Percentiles rank a stretch among this genome's conserved stretches.
Conservation (phyloP, 2,888 invertebrate species). For the Melikaiella ostensackeni region DNA sequence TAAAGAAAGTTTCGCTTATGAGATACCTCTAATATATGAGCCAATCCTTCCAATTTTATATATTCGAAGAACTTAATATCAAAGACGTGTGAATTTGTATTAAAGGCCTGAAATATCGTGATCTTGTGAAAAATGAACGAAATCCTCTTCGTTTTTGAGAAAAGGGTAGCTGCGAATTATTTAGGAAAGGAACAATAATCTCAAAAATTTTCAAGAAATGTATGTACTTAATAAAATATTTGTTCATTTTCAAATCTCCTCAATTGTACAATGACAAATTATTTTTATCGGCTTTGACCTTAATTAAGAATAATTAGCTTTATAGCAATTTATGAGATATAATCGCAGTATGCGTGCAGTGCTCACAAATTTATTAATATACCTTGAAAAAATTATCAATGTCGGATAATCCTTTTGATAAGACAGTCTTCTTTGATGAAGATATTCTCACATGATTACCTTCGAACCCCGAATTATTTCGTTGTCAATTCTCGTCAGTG, state of each 20-base stretch:
- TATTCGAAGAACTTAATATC: neutral
- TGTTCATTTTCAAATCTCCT: neutral
- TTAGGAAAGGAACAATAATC: too few species aligned
- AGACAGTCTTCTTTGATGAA: neutral
- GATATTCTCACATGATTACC: neutral
- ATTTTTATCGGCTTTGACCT: too few species aligned
- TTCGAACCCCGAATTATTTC: neutral
- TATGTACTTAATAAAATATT: neutral
- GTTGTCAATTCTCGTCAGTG: neutral
- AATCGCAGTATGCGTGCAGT: neutral
- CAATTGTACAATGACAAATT: neutral
- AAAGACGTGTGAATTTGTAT: neutral
- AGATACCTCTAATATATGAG: neutral
- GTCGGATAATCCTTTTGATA: neutral
- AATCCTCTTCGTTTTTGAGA: neutral
- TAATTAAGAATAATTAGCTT: neutral
- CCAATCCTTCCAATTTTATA: neutral
- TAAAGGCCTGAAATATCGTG: neutral
- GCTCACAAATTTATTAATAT: neutral
- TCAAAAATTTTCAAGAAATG: too few species aligned
- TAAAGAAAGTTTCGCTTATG: neutral
- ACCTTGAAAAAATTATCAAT: neutral
- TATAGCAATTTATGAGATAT: neutral
- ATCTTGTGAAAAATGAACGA: neutral
- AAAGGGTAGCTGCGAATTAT: neutral